These are phyloP conservation scores for Athalia cordata DNA, from an alignment of 2,888 invertebrate genomes.

Conservation along the genomic window DNA sequence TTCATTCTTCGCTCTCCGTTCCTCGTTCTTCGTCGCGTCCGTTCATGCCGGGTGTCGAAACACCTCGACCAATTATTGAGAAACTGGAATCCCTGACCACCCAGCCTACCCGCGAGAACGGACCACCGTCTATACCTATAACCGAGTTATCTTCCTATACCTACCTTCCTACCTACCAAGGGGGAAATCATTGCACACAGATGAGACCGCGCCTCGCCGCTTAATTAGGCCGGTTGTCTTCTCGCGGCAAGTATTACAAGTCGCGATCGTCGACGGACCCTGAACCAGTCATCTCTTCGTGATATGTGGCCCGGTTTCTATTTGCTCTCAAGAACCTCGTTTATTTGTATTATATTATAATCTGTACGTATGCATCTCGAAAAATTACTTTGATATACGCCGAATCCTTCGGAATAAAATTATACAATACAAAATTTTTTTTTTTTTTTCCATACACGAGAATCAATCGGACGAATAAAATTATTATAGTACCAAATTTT, in stretches of 20 bases:
- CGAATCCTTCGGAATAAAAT: no score
- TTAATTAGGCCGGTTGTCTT: slow-evolving; percentile 40
- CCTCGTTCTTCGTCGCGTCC: no score
- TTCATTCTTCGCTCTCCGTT: slow-evolving; percentile 42
- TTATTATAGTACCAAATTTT: no score
- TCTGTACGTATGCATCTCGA: no score
- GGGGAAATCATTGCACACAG: slow-evolving; percentile 35
- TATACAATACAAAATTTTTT: no score
- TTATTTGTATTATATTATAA: neutral
- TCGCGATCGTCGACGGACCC: neutral
- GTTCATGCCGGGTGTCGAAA: slow-evolving; percentile 70
- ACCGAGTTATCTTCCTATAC: no score
- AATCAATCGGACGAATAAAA: no score
- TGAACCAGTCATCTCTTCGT: slow-evolving; percentile 20
- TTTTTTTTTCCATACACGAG: no score
- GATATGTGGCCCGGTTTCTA: slow-evolving; percentile 39
- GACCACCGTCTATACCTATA: slow-evolving; percentile 29
- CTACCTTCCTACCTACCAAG: neutral
- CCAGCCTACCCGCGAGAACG: slow-evolving; percentile 55
- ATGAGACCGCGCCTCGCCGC: slow-evolving; percentile 45
- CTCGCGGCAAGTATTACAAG: slow-evolving; percentile 19
- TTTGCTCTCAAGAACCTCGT: neutral
- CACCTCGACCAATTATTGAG: slow-evolving; percentile 74
- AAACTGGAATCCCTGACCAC: slow-evolving; percentile 72
- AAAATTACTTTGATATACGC: no score